A percentile compares a stretch with the other conserved stretches of the same genome.
phyloP scores from a whole-genome alignment of 2,797 vertebrate genomes.

The Ispidina picta region DNA sequence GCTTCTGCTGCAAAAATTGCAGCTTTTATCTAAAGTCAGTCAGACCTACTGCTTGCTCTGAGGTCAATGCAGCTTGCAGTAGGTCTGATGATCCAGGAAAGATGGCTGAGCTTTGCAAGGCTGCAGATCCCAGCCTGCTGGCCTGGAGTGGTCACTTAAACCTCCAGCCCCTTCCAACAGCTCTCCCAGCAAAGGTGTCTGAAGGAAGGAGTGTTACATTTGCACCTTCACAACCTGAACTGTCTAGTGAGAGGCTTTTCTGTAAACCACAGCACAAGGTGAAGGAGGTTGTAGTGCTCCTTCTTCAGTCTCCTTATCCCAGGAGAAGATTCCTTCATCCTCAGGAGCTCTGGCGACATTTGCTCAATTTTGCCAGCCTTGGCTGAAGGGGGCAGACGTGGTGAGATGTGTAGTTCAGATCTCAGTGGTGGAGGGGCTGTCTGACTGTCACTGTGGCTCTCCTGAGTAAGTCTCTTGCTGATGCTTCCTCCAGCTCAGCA shows the following conservation, averaged over 20 bases:
- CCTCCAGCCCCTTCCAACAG: not conserved
- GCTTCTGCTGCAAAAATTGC: not conserved
- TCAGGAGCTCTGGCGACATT: not conserved
- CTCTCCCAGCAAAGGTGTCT: not conserved
- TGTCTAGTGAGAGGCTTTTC: not conserved
- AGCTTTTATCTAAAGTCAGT: not conserved
- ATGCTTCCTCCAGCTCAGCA: not conserved
- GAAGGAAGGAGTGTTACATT: not conserved
- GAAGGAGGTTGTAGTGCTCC: not conserved
- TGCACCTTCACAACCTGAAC: not conserved
- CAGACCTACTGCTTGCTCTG: not conserved
- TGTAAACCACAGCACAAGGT: not conserved
- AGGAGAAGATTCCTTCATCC: not conserved
- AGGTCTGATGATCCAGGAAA: not conserved
- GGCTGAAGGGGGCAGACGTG: not conserved
- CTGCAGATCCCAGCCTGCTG: not conserved
- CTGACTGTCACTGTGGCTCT: not conserved
- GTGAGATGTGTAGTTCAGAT: not conserved
- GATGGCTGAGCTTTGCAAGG: not conserved
- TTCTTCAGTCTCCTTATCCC: not conserved
- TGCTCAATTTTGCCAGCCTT: not conserved
- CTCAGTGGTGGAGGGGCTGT: not conserved
- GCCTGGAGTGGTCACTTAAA: not conserved
- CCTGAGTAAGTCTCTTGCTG: not conserved
- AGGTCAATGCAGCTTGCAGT: not conserved